These are phyloP conservation scores for Caenorhabditis macrosperma DNA, from an alignment of 2,888 invertebrate species.

Conservation along the genomic window DNA sequence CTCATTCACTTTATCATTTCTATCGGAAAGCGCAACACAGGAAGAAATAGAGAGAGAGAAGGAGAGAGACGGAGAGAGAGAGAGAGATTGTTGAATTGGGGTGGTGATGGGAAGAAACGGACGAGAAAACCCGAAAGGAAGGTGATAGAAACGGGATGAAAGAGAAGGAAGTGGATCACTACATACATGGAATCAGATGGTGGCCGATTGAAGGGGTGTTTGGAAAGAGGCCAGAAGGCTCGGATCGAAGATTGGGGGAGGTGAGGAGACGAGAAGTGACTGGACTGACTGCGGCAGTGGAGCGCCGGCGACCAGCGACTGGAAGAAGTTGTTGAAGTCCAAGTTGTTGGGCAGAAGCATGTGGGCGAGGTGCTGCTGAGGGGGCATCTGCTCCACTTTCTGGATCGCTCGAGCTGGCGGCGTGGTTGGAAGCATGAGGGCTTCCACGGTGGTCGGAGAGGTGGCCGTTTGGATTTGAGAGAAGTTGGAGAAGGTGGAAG, in stretches of 20 bases:
- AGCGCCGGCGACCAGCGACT: background rate
- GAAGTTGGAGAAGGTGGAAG: background rate
- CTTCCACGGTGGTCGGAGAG: conserved; percentile 24
- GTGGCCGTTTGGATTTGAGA: conserved; percentile 25
- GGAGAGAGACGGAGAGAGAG: background rate
- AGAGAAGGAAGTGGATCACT: background rate
- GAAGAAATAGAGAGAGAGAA: background rate
- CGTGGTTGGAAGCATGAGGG: background rate
- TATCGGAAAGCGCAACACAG: conserved; percentile 6
- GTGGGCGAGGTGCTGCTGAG: background rate
- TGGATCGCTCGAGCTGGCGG: conserved; percentile 30
- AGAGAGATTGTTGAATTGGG: too few species aligned
- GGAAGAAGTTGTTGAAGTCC: conserved; percentile 15
- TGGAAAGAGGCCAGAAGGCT: conserved; percentile 25
- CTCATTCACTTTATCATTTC: background rate
- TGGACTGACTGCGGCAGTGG: conserved; percentile 3
- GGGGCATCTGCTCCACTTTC: conserved; percentile 35
- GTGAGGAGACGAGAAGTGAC: conserved; percentile 4
- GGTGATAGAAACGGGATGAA: conserved; percentile 7
- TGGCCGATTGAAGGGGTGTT: conserved; percentile 18
- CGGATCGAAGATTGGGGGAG: conserved; percentile 18
- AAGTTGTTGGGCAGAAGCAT: conserved; percentile 5
- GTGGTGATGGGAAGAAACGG: background rate
- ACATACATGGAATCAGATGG: conserved; percentile 16
- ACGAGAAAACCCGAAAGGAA: conserved; percentile 21